phyloP scores from a whole-genome alignment of 2,888 invertebrate genomes.

The Frankliniella fusca region DNA sequence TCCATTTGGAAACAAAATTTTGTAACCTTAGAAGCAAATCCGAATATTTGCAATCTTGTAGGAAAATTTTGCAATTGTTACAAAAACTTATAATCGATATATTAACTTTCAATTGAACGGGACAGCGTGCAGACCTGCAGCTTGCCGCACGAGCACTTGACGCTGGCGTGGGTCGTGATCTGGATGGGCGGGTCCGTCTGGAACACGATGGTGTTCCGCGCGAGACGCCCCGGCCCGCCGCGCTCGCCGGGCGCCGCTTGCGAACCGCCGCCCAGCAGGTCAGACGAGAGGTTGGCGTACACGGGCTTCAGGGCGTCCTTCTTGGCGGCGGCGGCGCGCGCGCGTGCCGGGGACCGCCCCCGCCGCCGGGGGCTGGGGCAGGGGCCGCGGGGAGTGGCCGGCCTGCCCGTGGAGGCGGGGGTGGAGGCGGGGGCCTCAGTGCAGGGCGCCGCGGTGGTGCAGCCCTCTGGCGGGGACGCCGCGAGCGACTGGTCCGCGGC shows the following conservation, averaged over 20 bases:
- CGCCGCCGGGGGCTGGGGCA: not conserved
- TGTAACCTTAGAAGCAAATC: too few relatives aligned
- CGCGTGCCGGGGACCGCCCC: not conserved
- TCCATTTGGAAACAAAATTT: not conserved
- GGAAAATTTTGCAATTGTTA: too few relatives aligned
- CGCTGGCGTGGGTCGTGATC: not conserved
- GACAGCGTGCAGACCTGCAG: not conserved
- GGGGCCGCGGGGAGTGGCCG: not conserved
- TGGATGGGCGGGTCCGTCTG: constrained; percentile 12
- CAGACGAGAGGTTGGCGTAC: not conserved
- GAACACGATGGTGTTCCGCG: constrained; percentile 13
- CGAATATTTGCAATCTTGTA: too few relatives aligned
- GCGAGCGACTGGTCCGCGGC: not conserved
- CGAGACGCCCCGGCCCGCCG: too few relatives aligned
- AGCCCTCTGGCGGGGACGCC: not conserved
- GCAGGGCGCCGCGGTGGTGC: not conserved
- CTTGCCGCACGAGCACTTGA: constrained; percentile 1
- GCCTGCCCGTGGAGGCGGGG: not conserved
- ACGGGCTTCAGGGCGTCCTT: not conserved
- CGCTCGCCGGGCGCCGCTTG: not conserved
- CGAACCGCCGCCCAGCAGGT: not conserved
- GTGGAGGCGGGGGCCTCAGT: not conserved
- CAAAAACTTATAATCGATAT: too few relatives aligned
- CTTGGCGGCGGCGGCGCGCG: not conserved
- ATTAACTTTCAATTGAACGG: too few relatives aligned